These are phyloP conservation scores for Bombus pyrosoma DNA, from an alignment of 1,140 invertebrate species.

Conservation along the genomic window DNA sequence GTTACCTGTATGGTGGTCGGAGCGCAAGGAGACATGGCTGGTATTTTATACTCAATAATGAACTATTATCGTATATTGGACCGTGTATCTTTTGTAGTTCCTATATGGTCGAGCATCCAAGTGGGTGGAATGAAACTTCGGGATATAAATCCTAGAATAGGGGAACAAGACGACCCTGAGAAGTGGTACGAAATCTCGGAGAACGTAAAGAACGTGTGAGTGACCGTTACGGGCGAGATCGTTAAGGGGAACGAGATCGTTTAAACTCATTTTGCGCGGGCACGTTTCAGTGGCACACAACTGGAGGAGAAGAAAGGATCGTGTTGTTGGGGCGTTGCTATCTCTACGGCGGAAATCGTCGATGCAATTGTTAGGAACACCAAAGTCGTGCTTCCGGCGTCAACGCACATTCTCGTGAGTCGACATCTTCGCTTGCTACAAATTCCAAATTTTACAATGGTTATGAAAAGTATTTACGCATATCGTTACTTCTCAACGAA, in stretches of 20 bases:
- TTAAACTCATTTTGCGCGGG: background rate
- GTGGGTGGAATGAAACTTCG: slow-evolving; percentile 85
- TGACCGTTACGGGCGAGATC: background rate
- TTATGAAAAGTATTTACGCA: too few species aligned
- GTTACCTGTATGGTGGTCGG: slow-evolving; percentile 86
- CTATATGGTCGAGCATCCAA: slow-evolving; percentile 86
- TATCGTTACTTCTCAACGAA: background rate
- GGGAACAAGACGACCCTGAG: slow-evolving; percentile 82
- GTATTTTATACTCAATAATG: slow-evolving; percentile 67
- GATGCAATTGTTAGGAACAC: slow-evolving; percentile 84
- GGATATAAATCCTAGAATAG: slow-evolving; percentile 83
- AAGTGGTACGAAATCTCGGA: slow-evolving; percentile 84
- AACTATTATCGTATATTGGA: background rate
- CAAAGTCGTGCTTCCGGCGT: slow-evolving; percentile 83
- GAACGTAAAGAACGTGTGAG: slow-evolving; percentile 82
- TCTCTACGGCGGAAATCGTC: slow-evolving; percentile 83
- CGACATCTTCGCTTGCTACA: background rate
- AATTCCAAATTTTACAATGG: background rate
- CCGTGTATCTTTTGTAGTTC: slow-evolving; percentile 78
- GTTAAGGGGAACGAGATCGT: too few species aligned
- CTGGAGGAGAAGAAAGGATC: slow-evolving; percentile 83
- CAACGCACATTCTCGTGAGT: slow-evolving; percentile 83
- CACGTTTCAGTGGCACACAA: slow-evolving; percentile 80
- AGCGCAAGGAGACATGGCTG: slow-evolving; percentile 85
- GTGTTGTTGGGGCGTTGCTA: slow-evolving; percentile 83